Percentiles rank a stretch among this genome's conserved stretches.
phyloP scores from a whole-genome alignment of 2,888 invertebrate species.

The Schrankia costaestrigalis region DNA sequence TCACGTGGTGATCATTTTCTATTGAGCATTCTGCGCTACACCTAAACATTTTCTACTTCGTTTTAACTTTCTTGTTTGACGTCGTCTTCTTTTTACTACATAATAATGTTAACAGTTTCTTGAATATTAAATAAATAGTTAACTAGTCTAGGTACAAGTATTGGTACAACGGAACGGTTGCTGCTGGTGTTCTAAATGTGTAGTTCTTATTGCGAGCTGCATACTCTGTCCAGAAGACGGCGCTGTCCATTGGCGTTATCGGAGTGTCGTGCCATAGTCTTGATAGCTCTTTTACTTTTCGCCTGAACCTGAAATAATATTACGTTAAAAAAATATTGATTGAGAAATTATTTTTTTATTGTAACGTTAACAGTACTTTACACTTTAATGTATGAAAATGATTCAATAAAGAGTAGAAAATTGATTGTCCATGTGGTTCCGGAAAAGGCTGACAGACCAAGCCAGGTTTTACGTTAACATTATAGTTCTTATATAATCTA shows the following conservation, averaged over 20 bases:
- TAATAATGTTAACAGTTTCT: constrained; percentile 2
- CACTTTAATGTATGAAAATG: too few relatives aligned
- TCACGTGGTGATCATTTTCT: too few relatives aligned
- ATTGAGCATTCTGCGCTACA: too few relatives aligned
- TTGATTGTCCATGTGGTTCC: too few relatives aligned
- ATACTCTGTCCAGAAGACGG: constrained; percentile 83
- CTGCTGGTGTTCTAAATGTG: constrained; percentile 63
- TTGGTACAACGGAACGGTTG: constrained; percentile 72
- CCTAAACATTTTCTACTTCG: constrained; percentile 5
- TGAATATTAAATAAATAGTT: constrained; percentile 8
- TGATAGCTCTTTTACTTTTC: constrained; percentile 70
- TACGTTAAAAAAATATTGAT: background rate
- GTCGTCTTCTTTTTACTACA: background rate
- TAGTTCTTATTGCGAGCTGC: constrained; percentile 72
- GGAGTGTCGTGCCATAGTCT: constrained; percentile 81
- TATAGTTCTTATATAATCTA: too few relatives aligned
- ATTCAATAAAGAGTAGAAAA: too few relatives aligned
- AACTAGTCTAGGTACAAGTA: constrained; percentile 58
- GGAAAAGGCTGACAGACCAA: too few relatives aligned
- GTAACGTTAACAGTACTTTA: too few relatives aligned
- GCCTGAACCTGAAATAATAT: constrained; percentile 49
- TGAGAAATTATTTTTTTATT: too few relatives aligned
- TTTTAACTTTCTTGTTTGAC: constrained; percentile 20
- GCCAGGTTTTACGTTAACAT: too few relatives aligned
- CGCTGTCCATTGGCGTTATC: constrained; percentile 78